Evolutionary conservation across 2,888 invertebrate species (phyloP).

Genomic region (Drosophila ustulata): DNA sequence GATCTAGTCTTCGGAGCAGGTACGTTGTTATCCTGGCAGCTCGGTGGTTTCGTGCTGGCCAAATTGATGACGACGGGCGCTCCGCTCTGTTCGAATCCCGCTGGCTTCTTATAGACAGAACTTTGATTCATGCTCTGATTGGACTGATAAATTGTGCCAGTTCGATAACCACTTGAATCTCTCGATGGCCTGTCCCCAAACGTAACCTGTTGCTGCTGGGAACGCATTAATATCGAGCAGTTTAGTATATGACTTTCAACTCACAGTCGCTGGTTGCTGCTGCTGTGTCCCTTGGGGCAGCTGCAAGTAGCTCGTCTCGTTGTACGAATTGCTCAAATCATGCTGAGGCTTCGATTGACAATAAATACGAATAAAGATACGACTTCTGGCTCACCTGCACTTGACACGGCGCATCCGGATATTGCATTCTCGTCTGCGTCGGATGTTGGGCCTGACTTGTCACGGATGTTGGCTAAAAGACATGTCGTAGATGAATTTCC

Average conservation of each 20-base stretch:
- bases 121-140: neutral
- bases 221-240: neutral
- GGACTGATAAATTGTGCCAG: neutral
- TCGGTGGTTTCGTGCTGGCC: neutral
- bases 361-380: neutral
- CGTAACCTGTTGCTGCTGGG: conserved; percentile 13
- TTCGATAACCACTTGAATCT: neutral
- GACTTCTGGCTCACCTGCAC: conserved; percentile 24
- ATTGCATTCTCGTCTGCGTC: conserved; percentile 1
- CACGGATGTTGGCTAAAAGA: conserved; percentile 6
- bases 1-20: neutral
- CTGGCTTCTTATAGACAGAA: neutral
- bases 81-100: neutral
- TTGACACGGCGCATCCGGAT: neutral
- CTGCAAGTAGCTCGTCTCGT: conserved; percentile 34
- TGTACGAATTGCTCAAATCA: neutral
- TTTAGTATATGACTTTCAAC: neutral
- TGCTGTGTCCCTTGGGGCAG: neutral
- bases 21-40: neutral
- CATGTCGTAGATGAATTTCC: neutral
- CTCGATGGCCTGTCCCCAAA: conserved; percentile 6
- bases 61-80: neutral
- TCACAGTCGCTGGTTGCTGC: conserved; percentile 7
- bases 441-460: neutral
- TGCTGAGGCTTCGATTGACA: neutral